Conservation (phyloP, 2,797 vertebrate genomes). For the Gymnodraco acuticeps region DNA sequence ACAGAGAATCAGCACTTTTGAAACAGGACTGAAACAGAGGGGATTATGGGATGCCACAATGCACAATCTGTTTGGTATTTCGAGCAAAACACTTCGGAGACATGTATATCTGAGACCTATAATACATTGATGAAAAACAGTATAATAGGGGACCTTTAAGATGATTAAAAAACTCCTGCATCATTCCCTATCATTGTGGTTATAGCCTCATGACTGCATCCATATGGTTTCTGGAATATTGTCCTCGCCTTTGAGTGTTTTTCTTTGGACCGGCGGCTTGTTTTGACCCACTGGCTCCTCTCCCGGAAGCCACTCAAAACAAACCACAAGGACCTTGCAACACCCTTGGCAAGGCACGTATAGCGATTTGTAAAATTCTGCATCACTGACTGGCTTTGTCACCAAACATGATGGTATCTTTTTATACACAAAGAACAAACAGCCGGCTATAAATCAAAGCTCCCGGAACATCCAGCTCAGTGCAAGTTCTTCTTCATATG, state of each 20-base stretch:
- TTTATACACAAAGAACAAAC: conserved; percentile 3
- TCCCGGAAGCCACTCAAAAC: conserved; percentile 58
- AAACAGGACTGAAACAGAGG: too few relatives aligned
- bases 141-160: too few relatives aligned
- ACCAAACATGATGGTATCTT: conserved; percentile 21
- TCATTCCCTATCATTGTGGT: background rate
- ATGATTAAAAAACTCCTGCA: background rate
- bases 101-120: too few relatives aligned
- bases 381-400: conserved; percentile 20
- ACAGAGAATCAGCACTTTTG: too few relatives aligned
- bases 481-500: conserved; percentile 1
- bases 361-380: conserved; percentile 31
- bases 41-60: too few relatives aligned
- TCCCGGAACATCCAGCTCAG: background rate
- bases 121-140: too few relatives aligned
- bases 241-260: conserved; percentile 15
- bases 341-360: conserved; percentile 53
- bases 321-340: conserved; percentile 48
- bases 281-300: conserved; percentile 50
- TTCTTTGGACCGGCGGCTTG: conserved; percentile 9
- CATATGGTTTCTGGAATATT: conserved; percentile 30
- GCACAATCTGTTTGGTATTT: too few relatives aligned
- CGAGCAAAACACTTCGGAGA: too few relatives aligned
- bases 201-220: conserved; percentile 2
- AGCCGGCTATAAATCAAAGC: conserved; percentile 48